These are phyloP conservation scores for Aphidius ervi DNA, from an alignment of 1,140 invertebrate genomes.

Conservation along the genomic window DNA sequence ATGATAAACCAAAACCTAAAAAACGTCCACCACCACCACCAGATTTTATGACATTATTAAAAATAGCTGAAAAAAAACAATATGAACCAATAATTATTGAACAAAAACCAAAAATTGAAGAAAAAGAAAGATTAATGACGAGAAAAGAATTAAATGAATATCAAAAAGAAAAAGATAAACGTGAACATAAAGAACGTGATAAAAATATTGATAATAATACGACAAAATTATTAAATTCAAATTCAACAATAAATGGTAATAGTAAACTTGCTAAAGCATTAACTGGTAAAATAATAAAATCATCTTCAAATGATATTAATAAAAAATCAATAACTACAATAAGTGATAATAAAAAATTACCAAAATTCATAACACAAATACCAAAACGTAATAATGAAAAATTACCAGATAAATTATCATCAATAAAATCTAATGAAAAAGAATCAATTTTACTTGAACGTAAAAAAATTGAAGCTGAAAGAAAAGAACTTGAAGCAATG, in stretches of 20 bases:
- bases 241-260: conserved; percentile 7
- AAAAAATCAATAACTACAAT: conserved; percentile 22
- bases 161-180: conserved; percentile 57
- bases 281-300: conserved; percentile 25
- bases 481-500: conserved; percentile 49
- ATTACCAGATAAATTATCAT: conserved; percentile 26
- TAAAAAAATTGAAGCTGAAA: conserved; percentile 47
- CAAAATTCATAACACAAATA: conserved; percentile 18
- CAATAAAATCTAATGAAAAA: conserved; percentile 27
- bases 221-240: conserved; percentile 17
- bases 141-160: conserved; percentile 74
- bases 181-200: conserved; percentile 52
- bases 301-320: conserved; percentile 42
- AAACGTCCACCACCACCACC: conserved; percentile 59
- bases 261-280: background rate
- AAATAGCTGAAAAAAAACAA: conserved; percentile 79
- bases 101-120: conserved; percentile 59
- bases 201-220: conserved; percentile 16
- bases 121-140: conserved; percentile 69
- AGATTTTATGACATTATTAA: conserved; percentile 69
- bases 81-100: conserved; percentile 68
- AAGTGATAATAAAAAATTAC: conserved; percentile 16
- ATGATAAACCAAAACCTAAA: conserved; percentile 59
- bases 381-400: conserved; percentile 21
- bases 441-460: conserved; percentile 40